These are phyloP conservation scores for Endotricha flammealis DNA, from an alignment of 2,888 invertebrate genomes.

Conservation along the genomic window DNA sequence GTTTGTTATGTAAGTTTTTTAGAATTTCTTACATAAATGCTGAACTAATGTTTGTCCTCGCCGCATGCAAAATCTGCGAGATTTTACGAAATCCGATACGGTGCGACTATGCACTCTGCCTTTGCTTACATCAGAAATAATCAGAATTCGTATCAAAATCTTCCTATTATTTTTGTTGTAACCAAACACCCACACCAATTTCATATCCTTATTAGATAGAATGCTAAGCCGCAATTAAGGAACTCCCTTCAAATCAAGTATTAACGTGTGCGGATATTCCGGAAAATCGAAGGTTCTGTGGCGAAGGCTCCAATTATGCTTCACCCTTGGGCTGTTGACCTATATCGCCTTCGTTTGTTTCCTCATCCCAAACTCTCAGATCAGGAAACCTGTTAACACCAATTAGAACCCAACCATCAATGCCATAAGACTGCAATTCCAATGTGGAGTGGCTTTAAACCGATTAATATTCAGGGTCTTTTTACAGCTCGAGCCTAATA, in stretches of 20 bases:
- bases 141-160: too few species aligned
- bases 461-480: slow-evolving; percentile 39
- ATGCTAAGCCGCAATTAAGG: slow-evolving; percentile 12
- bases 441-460: slow-evolving; percentile 19
- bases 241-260: slow-evolving; percentile 10
- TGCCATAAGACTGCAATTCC: slow-evolving; percentile 28
- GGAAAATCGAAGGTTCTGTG: slow-evolving; percentile 35
- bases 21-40: too few species aligned
- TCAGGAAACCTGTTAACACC: slow-evolving; percentile 25
- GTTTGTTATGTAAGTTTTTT: too few species aligned
- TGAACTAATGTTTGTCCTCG: too few species aligned
- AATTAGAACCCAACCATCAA: slow-evolving; percentile 31
- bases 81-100: too few species aligned
- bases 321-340: slow-evolving; percentile 44
- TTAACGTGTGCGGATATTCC: slow-evolving; percentile 23
- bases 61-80: too few species aligned
- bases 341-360: slow-evolving; percentile 29
- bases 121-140: too few species aligned
- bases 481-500: slow-evolving; percentile 37
- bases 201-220: slow-evolving; percentile 2
- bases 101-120: too few species aligned
- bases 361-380: slow-evolving; percentile 29
- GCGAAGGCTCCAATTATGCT: slow-evolving; percentile 42
- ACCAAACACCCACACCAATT: too few species aligned
- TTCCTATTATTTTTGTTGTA: too few species aligned